Percentiles rank a stretch among this genome's conserved stretches.
Evolutionary conservation across 1,140 invertebrate species (phyloP).

Genomic region (Drosophila micromelanica): DNA sequence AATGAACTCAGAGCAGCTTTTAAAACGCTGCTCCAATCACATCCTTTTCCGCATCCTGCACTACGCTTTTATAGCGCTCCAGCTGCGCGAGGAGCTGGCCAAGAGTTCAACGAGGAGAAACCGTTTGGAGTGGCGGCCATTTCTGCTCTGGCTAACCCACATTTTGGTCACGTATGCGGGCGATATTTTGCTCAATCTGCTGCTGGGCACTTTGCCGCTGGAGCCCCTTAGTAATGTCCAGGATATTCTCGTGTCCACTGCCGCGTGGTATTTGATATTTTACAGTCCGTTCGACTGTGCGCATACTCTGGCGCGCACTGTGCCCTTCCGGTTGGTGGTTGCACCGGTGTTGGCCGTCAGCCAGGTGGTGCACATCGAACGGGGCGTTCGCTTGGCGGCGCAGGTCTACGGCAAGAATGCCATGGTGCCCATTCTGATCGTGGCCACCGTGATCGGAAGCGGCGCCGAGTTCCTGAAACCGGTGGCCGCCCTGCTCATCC

Average conservation of each 20-base stretch:
- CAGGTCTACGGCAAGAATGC: conserved; percentile 48
- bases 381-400: conserved; percentile 42
- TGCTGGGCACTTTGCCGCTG: conserved; percentile 59
- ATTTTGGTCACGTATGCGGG: conserved; percentile 59
- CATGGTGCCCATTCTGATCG: conserved; percentile 53
- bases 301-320: conserved; percentile 19
- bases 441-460: conserved; percentile 66
- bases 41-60: conserved; percentile 62
- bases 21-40: conserved; percentile 53
- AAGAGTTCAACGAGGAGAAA: not conserved
- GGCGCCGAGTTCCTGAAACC: conserved; percentile 65
- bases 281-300: conserved; percentile 61
- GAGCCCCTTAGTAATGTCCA: conserved; percentile 54
- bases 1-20: conserved; percentile 49
- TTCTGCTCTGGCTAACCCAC: conserved; percentile 60
- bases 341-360: conserved; percentile 49
- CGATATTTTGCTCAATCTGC: conserved; percentile 60
- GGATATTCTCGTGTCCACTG: conserved; percentile 51
- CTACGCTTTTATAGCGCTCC: conserved; percentile 55
- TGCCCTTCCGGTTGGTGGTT: conserved; percentile 49
- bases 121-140: conserved; percentile 47
- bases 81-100: conserved; percentile 58
- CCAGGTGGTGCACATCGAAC: conserved; percentile 62
- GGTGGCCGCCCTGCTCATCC: conserved; percentile 55
- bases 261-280: conserved; percentile 63